Percentiles rank a stretch among this genome's conserved stretches.
phyloP scores from a whole-genome alignment of 2,797 vertebrate genomes.

The Myotis pilosus region DNA sequence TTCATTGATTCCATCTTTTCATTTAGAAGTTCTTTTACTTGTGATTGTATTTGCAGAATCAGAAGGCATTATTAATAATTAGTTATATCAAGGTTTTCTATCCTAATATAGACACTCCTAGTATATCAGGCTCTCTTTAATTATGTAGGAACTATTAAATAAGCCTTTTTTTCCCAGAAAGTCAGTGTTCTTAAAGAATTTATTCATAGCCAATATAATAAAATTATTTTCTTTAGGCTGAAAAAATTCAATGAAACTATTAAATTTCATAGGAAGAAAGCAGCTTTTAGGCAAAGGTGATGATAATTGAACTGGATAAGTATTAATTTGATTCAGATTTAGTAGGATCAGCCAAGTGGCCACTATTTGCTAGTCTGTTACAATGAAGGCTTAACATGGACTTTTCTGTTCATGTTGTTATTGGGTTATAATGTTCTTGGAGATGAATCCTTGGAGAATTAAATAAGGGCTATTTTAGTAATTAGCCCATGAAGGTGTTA shows the following conservation, averaged over 20 bases:
- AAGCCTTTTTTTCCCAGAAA: not conserved
- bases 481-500: not conserved
- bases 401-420: not conserved
- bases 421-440: not conserved
- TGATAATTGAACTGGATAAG: slow-evolving; percentile 36
- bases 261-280: slow-evolving; percentile 23
- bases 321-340: slow-evolving; percentile 47
- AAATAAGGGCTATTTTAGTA: not conserved
- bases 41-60: not conserved
- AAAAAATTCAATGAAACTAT: slow-evolving; percentile 18
- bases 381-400: not conserved
- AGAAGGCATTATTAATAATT: not conserved
- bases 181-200: slow-evolving; percentile 36
- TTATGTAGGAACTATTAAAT: not conserved
- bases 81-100: not conserved
- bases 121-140: not conserved
- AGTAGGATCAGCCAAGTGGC: not conserved
- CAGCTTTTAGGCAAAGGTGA: slow-evolving; percentile 23
- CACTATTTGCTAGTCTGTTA: not conserved
- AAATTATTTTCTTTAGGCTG: slow-evolving; percentile 26
- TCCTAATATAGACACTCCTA: not conserved
- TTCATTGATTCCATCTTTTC: not conserved
- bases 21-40: not conserved
- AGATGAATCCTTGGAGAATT: not conserved
- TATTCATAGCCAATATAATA: not conserved